Conservation (phyloP, 2,797 vertebrate genomes). For the Sebastes paucispinis region DNA sequence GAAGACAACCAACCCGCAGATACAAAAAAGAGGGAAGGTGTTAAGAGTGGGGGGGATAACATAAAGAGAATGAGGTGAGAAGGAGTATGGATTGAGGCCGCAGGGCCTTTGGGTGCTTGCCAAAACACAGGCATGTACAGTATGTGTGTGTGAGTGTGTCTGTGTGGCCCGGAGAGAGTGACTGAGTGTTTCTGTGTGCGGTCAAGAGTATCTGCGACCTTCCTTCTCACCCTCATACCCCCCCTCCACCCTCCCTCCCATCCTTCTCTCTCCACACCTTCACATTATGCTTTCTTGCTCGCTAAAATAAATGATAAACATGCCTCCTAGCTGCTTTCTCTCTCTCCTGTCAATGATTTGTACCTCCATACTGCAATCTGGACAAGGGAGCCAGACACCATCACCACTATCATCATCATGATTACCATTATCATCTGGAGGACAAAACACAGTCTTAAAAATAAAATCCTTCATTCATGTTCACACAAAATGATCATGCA, state of each 20-base stretch:
- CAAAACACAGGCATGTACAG: conserved; percentile 65
- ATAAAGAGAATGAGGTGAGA: conserved; percentile 59
- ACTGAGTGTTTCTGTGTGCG: conserved; percentile 64
- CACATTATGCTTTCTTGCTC: conserved; percentile 28
- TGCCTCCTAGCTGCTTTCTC: conserved; percentile 23
- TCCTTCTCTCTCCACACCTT: conserved; percentile 43
- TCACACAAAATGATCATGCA: conserved; percentile 40
- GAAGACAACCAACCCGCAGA: conserved; percentile 39
- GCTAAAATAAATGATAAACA: conserved; percentile 49
- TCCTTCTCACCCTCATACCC: conserved; percentile 20
- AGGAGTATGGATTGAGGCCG: conserved; percentile 58
- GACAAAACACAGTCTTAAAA: conserved; percentile 54
- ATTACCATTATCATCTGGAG: conserved; percentile 54
- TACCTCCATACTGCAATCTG: conserved; percentile 27
- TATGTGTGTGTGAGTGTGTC: conserved; percentile 33
- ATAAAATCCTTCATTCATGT: conserved; percentile 46
- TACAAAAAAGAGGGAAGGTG: conserved; percentile 63
- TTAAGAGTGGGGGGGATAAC: conserved; percentile 54
- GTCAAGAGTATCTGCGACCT: conserved; percentile 41
- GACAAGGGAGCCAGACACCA: conserved; percentile 47
- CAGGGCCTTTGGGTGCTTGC: conserved; percentile 67
- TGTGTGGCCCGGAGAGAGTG: conserved; percentile 63
- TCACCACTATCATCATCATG: conserved; percentile 11
- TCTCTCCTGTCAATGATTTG: conserved; percentile 19
- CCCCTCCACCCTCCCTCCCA: not conserved